Base-by-base conservation (phyloP, 2,888 invertebrate species). In the Ephialtes manifestator region DNA sequence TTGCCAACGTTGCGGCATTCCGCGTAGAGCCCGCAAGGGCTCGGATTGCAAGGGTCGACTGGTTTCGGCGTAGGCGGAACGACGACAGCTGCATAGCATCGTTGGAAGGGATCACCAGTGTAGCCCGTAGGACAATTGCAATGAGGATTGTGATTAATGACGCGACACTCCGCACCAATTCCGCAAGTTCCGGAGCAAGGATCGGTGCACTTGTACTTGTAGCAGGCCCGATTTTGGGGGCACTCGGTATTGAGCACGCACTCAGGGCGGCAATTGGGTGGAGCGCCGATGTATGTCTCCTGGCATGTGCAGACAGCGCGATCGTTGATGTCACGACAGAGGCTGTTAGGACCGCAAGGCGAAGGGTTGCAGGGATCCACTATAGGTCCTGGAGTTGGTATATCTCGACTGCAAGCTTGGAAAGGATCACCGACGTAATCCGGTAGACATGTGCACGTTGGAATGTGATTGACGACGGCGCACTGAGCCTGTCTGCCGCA, bases 401-500 rank as follows among this genome's bases (percentile, higher is more conserved):
- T 39, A 7, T 84, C 84, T 20, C 77, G 60, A 72, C 90, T 92
- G 88, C 96, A 96, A 75, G 93, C 92, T 5, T 94, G 94, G 92
- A 96, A 96, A 7, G 98, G 97, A 95, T 98, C 97, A 70, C 98
- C 98, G 51, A 96, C 95, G 91, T 95, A 97, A 65, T 97, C 97
- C 87, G 96, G 95, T 18, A 96, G 92, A 91, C 98, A 98, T 7
- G 96, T 97, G 92, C 98, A 98, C 65, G 97, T 96, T n/a, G 98
- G 98, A 63, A 97, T 96, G 92, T 98, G 98, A 92, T 97, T 97
- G 15, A 97, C 96, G 4, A 98, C 97, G 60, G 96, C 96, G 92
- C 98, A 98, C 92, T 97, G 96, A 2, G 98, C 97, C 92, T 97
- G 97, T 76, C 95, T 95, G 7, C 98, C 98, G 92, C 98, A 98